Evolutionary conservation across 1,140 invertebrate species (phyloP), one percentile per base, ranked within the genome.

Genomic region (Laupala kohalensis): DNA sequence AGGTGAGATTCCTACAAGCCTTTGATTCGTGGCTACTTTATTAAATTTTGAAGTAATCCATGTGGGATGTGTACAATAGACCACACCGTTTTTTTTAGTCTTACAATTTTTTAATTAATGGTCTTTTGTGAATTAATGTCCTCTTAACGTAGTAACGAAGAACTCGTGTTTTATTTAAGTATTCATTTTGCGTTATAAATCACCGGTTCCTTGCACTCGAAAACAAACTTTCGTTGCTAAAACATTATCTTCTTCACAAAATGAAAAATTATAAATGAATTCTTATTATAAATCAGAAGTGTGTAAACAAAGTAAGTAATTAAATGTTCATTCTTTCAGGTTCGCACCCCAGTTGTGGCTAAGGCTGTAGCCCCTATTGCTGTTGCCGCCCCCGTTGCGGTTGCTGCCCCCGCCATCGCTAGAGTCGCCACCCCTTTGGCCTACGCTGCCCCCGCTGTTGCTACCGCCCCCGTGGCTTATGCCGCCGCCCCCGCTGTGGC

Each of bases 401-500:
- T 30, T 72, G 64, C 66, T 62, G 30, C 64, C 65, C 15, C 30
- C 67, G 64, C 25, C 9, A 66, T 23, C 24, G 19, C 73, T 24
- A 71, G 73, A 29, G 65, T 72, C 69, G 5, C 71, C 30, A 63
- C 71, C 28, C n/a, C 23, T 12, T 9, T 24, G 13, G 5, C 67
- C 26, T 27, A 27, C 19, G 24, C 69, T 65, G 25, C 65, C 30
- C 26, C 30, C n/a, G 64, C 70, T 53, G 37, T 53, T 9, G 37
- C 37, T 53, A 67, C 73, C 9, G 75, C 75, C 27, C 69, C 71
- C 64, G 25, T 64, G 62, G 71, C 71, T 27, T 76, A 79, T 64
- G 78, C 76, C 24, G 75, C 80, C 66, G 77, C 76, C 63, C 72
- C 76, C 71, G 75, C 81, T 70, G 9, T 76, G 70, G 75, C 37